Conservation (phyloP, 2,113 vertebrate species). For the Petrocephalus zakoni region DNA sequence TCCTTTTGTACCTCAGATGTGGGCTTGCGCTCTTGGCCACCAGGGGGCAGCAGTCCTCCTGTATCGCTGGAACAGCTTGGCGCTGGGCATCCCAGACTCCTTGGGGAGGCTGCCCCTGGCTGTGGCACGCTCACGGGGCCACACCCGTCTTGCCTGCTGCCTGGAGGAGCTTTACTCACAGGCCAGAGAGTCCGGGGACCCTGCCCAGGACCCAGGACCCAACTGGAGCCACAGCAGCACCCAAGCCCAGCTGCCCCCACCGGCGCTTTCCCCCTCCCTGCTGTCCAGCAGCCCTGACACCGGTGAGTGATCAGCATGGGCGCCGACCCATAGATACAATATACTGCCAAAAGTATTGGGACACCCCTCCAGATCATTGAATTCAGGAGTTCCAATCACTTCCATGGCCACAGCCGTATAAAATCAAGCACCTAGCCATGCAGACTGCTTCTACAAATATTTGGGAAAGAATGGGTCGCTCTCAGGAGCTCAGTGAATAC, state of each 20-base stretch:
- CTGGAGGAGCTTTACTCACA: conserved; percentile 75
- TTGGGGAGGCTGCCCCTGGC: conserved; percentile 76
- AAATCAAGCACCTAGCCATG: no score
- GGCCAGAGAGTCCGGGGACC: conserved; percentile 31
- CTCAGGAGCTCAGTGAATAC: no score
- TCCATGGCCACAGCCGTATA: no score
- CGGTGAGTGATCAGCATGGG: conserved; percentile 48
- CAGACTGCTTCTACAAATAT: no score
- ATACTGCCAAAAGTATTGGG: no score
- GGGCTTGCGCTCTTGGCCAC: conserved; percentile 85
- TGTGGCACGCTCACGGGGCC: conserved; percentile 76
- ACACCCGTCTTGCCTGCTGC: conserved; percentile 69
- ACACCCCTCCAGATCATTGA: no score
- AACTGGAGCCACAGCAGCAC: conserved; percentile 24
- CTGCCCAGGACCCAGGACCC: background rate
- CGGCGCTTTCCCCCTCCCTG: conserved; percentile 49
- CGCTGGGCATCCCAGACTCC: conserved; percentile 77
- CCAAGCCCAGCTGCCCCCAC: conserved; percentile 6
- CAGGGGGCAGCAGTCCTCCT: conserved; percentile 72
- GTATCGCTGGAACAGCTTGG: conserved; percentile 71
- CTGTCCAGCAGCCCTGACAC: conserved; percentile 77
- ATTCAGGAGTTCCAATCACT: no score
- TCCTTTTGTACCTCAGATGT: conserved; percentile 61
- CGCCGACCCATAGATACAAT: background rate
- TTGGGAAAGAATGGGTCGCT: no score